Conservation (phyloP, 2,888 invertebrate genomes). For the Conistra vaccinii region DNA sequence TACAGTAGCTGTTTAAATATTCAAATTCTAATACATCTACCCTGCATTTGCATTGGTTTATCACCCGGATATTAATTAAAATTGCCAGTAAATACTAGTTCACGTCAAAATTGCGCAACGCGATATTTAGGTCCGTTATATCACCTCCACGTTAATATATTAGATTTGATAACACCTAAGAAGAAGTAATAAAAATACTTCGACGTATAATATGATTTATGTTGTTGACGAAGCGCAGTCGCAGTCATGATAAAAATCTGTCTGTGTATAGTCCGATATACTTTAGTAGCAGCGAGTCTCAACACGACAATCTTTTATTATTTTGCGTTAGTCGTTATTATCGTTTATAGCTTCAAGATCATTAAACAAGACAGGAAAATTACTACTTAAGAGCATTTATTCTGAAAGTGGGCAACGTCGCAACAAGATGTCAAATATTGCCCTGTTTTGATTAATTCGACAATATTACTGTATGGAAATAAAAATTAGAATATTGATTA, state of each 20-base stretch:
- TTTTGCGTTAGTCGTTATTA: slow-evolving; percentile 51
- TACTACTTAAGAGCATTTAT: not conserved
- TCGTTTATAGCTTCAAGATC: slow-evolving; percentile 40
- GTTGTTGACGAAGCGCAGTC: slow-evolving; percentile 47
- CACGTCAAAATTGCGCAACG: slow-evolving; percentile 49
- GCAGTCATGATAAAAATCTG: slow-evolving; percentile 38
- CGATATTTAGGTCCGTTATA: slow-evolving; percentile 39
- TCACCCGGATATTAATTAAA: slow-evolving; percentile 60
- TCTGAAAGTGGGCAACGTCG: too few relatives aligned
- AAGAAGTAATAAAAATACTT: slow-evolving; percentile 52
- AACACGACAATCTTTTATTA: slow-evolving; percentile 45
- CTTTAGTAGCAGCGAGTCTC: slow-evolving; percentile 38
- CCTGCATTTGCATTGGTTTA: slow-evolving; percentile 46
- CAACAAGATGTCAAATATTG: too few relatives aligned
- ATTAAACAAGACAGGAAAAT: slow-evolving; percentile 44
- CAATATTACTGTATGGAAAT: too few relatives aligned
- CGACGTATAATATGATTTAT: slow-evolving; percentile 60
- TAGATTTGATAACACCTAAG: slow-evolving; percentile 56
- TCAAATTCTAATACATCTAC: slow-evolving; percentile 32
- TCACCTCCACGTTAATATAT: slow-evolving; percentile 45
- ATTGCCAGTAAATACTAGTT: slow-evolving; percentile 20
- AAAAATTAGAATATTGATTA: too few relatives aligned
- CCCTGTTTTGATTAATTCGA: too few relatives aligned
- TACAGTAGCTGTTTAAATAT: slow-evolving; percentile 42
- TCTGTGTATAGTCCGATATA: slow-evolving; percentile 25